A percentile compares a stretch with the other conserved stretches of the same genome.
Evolutionary conservation across 2,113 vertebrate species (phyloP).

Genomic region (Peromyscus californicus): DNA sequence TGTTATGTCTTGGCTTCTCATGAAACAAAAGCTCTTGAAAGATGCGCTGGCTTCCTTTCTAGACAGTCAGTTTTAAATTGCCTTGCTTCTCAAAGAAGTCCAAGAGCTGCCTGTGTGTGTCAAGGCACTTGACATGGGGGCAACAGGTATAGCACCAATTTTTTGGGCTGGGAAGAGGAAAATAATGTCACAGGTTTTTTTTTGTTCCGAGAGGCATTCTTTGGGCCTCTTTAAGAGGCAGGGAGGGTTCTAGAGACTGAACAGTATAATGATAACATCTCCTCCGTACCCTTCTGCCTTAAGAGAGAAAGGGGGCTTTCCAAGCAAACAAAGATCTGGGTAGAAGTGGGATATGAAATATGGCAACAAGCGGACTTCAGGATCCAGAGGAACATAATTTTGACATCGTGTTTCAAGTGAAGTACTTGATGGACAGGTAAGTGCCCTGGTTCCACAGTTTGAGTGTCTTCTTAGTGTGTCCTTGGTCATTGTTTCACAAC

Average conservation of each 20-base stretch:
- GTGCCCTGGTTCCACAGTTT: background rate
- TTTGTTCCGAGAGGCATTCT: background rate
- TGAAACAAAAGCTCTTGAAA: background rate
- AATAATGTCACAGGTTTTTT: background rate
- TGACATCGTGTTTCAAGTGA: background rate
- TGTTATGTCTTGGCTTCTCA: background rate
- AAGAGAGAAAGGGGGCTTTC: background rate
- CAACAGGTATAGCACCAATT: background rate
- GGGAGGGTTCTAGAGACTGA: background rate
- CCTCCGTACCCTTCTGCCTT: background rate
- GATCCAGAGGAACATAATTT: background rate
- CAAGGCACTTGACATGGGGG: background rate
- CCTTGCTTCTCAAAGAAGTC: background rate
- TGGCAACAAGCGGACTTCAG: background rate
- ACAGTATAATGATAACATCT: background rate
- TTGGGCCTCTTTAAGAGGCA: slow-evolving; percentile 7
- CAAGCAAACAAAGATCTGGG: background rate
- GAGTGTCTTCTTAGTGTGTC: background rate
- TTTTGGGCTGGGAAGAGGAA: background rate
- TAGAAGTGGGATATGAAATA: background rate
- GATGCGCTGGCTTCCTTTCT: background rate
- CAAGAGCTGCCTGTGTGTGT: background rate
- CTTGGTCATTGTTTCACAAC: background rate
- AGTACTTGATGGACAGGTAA: background rate
- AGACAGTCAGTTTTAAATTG: background rate